Evolutionary conservation across 2,113 vertebrate genomes (phyloP).

Genomic region (Caranx ignobilis): DNA sequence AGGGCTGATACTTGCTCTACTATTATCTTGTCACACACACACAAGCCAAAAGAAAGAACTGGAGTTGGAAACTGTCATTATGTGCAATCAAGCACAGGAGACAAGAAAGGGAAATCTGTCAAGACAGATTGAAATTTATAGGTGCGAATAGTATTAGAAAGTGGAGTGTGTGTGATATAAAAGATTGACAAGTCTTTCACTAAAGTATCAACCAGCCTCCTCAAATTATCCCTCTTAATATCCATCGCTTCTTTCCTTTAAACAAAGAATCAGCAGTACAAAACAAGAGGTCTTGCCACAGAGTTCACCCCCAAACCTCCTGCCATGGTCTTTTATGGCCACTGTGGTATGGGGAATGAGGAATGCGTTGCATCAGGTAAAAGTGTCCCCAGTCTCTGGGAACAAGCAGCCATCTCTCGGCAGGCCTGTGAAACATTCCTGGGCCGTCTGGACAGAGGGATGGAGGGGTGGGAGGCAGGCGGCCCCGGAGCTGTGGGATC

Average conservation of each 20-base stretch:
- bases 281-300: not conserved
- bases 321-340: slow-evolving; percentile 10
- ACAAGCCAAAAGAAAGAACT: slow-evolving; percentile 29
- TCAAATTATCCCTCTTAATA: slow-evolving; percentile 10
- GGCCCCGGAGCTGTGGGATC: slow-evolving; percentile 65
- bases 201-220: not conserved
- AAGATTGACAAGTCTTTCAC: not conserved
- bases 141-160: slow-evolving; percentile 40
- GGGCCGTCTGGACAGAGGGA: slow-evolving; percentile 76
- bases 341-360: slow-evolving; percentile 30
- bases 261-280: not conserved
- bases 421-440: slow-evolving; percentile 88
- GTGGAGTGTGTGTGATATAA: not conserved
- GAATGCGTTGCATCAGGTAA: slow-evolving; percentile 78
- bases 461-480: slow-evolving; percentile 59
- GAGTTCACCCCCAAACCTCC: not conserved
- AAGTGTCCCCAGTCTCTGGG: slow-evolving; percentile 74
- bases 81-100: slow-evolving; percentile 61
- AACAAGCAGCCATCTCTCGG: slow-evolving; percentile 85
- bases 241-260: slow-evolving; percentile 10
- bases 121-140: slow-evolving; percentile 55
- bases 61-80: slow-evolving; percentile 70
- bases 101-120: slow-evolving; percentile 71
- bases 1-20: slow-evolving; percentile 74
- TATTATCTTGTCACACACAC: slow-evolving; percentile 77